Conservation (phyloP, 2,797 vertebrate genomes). For the Crossoptilon crossoptilon region DNA sequence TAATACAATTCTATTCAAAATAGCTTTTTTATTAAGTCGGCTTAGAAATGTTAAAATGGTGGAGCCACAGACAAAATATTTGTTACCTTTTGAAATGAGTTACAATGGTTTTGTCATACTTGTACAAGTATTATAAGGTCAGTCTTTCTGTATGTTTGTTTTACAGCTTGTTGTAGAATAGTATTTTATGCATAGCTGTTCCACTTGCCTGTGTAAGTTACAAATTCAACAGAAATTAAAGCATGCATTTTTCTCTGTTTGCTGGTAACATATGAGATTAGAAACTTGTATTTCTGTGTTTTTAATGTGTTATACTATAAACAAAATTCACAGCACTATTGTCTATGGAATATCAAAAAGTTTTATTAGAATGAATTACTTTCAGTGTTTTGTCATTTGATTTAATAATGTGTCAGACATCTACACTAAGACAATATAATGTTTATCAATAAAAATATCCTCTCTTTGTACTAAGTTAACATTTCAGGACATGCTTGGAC, state of each 20-base stretch:
- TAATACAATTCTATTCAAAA: constrained; percentile 2
- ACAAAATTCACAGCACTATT: constrained; percentile 59
- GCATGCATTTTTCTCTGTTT: constrained; percentile 70
- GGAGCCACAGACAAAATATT: constrained; percentile 66
- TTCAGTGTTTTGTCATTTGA: constrained; percentile 71
- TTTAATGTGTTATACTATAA: constrained; percentile 73
- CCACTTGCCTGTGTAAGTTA: constrained; percentile 61
- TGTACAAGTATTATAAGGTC: constrained; percentile 64
- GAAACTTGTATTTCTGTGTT: constrained; percentile 68
- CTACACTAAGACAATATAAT: constrained; percentile 60
- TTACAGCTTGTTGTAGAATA: constrained; percentile 58
- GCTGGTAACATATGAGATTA: constrained; percentile 67
- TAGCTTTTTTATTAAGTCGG: constrained; percentile 8
- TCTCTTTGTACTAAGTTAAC: constrained; percentile 61
- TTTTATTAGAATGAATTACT: constrained; percentile 67
- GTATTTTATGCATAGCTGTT: constrained; percentile 57
- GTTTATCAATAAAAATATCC: constrained; percentile 59
- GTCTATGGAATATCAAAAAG: constrained; percentile 70
- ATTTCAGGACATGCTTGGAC: constrained; percentile 40
- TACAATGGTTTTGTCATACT: constrained; percentile 58
- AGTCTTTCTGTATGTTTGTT: constrained; percentile 66
- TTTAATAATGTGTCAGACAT: constrained; percentile 65
- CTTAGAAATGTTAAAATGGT: constrained; percentile 41
- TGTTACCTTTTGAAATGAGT: constrained; percentile 64
- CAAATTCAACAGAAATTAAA: constrained; percentile 61